Percentiles rank a stretch among this genome's conserved stretches.
Evolutionary conservation across 1,140 invertebrate genomes (phyloP).

Genomic region (Leptoteleia sp.): DNA sequence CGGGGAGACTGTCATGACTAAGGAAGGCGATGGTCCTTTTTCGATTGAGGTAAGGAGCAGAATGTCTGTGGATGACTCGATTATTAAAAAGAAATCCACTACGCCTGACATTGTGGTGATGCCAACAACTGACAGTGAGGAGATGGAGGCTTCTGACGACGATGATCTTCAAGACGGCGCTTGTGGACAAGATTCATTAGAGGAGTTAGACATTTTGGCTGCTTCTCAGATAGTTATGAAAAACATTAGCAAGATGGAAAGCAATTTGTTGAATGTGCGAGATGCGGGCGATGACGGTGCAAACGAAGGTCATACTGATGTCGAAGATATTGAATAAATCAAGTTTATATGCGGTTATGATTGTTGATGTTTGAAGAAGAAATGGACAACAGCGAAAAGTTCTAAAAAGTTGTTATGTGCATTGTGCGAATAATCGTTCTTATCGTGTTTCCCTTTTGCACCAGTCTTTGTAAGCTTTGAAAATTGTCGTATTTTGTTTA

Average conservation of each 20-base stretch:
- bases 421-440: constrained; percentile 13
- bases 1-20: constrained; percentile 77
- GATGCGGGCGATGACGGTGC: constrained; percentile 62
- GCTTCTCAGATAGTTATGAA: constrained; percentile 77
- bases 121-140: constrained; percentile 76
- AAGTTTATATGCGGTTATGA: constrained; percentile 3
- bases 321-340: constrained; percentile 77
- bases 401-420: constrained; percentile 12
- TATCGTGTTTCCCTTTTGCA: constrained; percentile 69
- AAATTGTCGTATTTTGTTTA: constrained; percentile 42
- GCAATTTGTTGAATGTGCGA: constrained; percentile 64
- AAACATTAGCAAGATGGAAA: constrained; percentile 74
- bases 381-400: not conserved
- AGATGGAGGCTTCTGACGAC: constrained; percentile 76
- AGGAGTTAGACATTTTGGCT: constrained; percentile 71
- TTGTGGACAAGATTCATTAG: constrained; percentile 62
- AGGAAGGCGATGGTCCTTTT: constrained; percentile 79
- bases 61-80: constrained; percentile 70
- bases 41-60: constrained; percentile 77
- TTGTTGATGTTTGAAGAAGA: constrained; percentile 8
- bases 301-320: constrained; percentile 76
- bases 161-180: constrained; percentile 70
- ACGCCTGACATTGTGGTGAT: constrained; percentile 67
- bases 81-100: not conserved
- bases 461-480: constrained; percentile 61